Evolutionary conservation across 2,888 invertebrate species (phyloP), one percentile per base, ranked within the genome.

Genomic region (Apoda limacodes): DNA sequence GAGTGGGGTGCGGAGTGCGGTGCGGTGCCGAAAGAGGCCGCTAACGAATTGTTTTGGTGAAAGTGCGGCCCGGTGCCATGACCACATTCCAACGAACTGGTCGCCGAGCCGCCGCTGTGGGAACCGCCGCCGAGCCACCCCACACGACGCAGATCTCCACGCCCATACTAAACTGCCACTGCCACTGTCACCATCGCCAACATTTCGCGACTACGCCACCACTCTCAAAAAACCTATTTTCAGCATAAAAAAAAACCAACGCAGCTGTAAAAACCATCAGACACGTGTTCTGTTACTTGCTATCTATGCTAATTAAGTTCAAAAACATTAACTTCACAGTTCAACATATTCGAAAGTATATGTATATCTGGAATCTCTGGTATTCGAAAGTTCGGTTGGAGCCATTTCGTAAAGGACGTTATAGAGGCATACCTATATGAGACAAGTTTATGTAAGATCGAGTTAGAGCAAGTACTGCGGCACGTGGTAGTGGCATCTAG

Each of bases 11-110:
- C 55, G 62, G 64, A 46, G 64, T 54, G 67, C 69, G 68, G 71
- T 64, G 66, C 70, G 66, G 66, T 72, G 72, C 71, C 72, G 71
- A 76, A 75, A 72, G 78, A 74, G 75, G 70, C 71, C 72, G 72
- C 75, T 70, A 76, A 76, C 78, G 78, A 80, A 80, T 75, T 76
- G 78, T 78, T 80, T 78, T 80, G 80, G 81, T 81, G 81, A 81
- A 81, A 80, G 81, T 80, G 70, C 76, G 75, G 69, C 66, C 72
- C 75, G 69, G 64, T 69, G 74, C 71, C 70, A 68, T 70, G 75
- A 76, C 76, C 81, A 78, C 75, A 78, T 78, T 80, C 80, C 80
- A 55, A 71, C 52, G 75, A 74, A 75, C 78, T 75, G 78, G 78
- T 78, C 76, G 76, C 64, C 63, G 68, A 64, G 69, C 66, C 64